Base-by-base conservation (phyloP, 2,113 vertebrate genomes). In the Alaudala cheleensis region DNA sequence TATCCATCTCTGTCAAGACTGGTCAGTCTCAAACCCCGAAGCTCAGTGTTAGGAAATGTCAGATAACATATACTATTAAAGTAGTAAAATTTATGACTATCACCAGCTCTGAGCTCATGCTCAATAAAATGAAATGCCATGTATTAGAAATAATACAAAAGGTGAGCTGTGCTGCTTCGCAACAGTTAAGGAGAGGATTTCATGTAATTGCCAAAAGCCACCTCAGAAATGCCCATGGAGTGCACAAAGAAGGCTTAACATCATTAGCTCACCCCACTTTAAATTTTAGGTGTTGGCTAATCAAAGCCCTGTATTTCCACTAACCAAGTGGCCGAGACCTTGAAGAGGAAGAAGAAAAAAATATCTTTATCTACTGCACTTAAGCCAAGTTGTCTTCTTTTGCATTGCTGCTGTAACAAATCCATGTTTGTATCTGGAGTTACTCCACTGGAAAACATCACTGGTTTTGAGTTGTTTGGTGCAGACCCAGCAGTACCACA, bases 11-110 rank as follows among this genome's bases (percentile, higher is more conserved):
- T 72, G 87, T 93, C 77, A 88, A 51, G 88, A 81, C 62, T 53
- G 91, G 95, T 95, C 96, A 90, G 56, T 88, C 89, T 95, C 85
- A 92, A 94, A 45, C 62, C 89, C 88, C 3, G 37, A 83, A 86
- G 79, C 71, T 85, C 74, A 6, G n/a, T 71, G 72, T 81, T 81
- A 61, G 73, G 84, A 81, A 95, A 73, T 74, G 29, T 88, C 92
- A 91, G 87, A 73, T 94, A 96, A 94, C 62, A 29, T 49, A 72
- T 33, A 92, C 87, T 67, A 53, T 92, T 92, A 64, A 92, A 90
- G 77, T 20, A 72, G 82, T 69, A 88, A 92, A 87, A 95, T 90
- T 69, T 78, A 81, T 86, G 72, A 60, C 90, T 78, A 29, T 94
- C 6, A 0, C 65, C 57, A 47, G 25, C 66, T 26, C 74, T 65